A percentile compares a stretch with the other conserved stretches of the same genome.
These are phyloP conservation scores for Alcedo atthis DNA, from an alignment of 2,797 vertebrate species.

Conservation along the genomic window DNA sequence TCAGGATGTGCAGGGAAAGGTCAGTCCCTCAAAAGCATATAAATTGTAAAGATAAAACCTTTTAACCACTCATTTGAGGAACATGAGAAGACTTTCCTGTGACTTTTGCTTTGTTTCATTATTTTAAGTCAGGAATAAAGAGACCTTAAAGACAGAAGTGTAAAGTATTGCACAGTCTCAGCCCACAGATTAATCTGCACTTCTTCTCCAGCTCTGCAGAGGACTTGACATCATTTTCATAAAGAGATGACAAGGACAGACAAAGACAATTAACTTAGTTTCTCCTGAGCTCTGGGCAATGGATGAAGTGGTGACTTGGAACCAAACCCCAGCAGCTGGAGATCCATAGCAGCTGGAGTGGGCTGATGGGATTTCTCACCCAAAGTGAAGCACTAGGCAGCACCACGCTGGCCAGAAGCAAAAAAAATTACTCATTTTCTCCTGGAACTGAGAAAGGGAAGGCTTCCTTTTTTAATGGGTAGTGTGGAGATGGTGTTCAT, in stretches of 20 bases:
- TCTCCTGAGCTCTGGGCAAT: not conserved
- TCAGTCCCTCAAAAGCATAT: not conserved
- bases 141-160: slow-evolving; percentile 26
- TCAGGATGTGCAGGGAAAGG: not conserved
- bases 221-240: slow-evolving; percentile 32
- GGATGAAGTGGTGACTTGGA: slow-evolving; percentile 31
- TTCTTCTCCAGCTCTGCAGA: slow-evolving; percentile 11
- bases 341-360: not conserved
- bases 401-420: not conserved
- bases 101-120: slow-evolving; percentile 33
- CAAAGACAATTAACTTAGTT: slow-evolving; percentile 53
- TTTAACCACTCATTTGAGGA: not conserved
- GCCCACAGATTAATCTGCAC: slow-evolving; percentile 2
- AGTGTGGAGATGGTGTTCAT: not conserved
- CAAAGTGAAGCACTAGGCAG: not conserved
- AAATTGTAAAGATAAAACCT: not conserved
- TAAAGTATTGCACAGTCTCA: slow-evolving; percentile 12
- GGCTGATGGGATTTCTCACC: slow-evolving; percentile 12
- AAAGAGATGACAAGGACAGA: slow-evolving; percentile 58
- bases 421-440: not conserved
- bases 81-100: slow-evolving; percentile 17
- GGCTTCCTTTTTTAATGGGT: not conserved
- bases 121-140: not conserved
- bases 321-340: not conserved
- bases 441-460: not conserved